A percentile compares a stretch with the other conserved stretches of the same genome.
phyloP scores from a whole-genome alignment of 1,140 invertebrate species.

The Temnothorax nylanderi region DNA sequence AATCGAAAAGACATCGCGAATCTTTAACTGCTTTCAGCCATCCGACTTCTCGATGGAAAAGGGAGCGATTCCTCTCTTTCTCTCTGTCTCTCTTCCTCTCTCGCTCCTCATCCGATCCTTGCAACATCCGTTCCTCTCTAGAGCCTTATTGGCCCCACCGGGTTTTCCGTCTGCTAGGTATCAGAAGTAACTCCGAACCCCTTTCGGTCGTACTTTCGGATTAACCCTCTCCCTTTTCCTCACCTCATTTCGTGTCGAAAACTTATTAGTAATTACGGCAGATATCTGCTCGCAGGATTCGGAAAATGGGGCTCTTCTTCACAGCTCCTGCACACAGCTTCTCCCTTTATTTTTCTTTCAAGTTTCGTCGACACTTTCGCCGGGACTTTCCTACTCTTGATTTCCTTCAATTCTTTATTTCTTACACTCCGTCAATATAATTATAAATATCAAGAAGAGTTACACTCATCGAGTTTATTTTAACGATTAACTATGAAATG shows the following conservation, averaged over 20 bases:
- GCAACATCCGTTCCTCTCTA: slow-evolving; percentile 37
- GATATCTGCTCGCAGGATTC: slow-evolving; percentile 81
- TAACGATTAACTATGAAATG: background rate
- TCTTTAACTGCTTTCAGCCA: slow-evolving; percentile 84
- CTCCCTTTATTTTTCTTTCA: slow-evolving; percentile 55
- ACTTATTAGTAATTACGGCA: slow-evolving; percentile 86
- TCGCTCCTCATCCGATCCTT: slow-evolving; percentile 23
- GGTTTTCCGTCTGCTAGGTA: slow-evolving; percentile 71
- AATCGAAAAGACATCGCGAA: slow-evolving; percentile 86
- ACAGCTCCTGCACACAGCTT: slow-evolving; percentile 55
- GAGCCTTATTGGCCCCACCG: slow-evolving; percentile 67
- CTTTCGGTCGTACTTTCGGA: slow-evolving; percentile 84
- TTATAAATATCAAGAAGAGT: slow-evolving; percentile 73
- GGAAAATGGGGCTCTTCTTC: slow-evolving; percentile 72
- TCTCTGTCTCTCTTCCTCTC: slow-evolving; percentile 43
- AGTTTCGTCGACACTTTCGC: slow-evolving; percentile 60
- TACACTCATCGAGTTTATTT: background rate
- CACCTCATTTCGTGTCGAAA: slow-evolving; percentile 86
- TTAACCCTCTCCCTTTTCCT: slow-evolving; percentile 86
- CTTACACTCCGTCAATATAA: slow-evolving; percentile 77
- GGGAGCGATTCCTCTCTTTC: slow-evolving; percentile 61
- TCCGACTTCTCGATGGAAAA: slow-evolving; percentile 61
- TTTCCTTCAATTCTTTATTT: slow-evolving; percentile 80
- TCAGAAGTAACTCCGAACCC: slow-evolving; percentile 72
- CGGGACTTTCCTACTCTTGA: slow-evolving; percentile 56